phyloP scores from a whole-genome alignment of 2,888 invertebrate genomes.

The Drosophila lacicola region DNA sequence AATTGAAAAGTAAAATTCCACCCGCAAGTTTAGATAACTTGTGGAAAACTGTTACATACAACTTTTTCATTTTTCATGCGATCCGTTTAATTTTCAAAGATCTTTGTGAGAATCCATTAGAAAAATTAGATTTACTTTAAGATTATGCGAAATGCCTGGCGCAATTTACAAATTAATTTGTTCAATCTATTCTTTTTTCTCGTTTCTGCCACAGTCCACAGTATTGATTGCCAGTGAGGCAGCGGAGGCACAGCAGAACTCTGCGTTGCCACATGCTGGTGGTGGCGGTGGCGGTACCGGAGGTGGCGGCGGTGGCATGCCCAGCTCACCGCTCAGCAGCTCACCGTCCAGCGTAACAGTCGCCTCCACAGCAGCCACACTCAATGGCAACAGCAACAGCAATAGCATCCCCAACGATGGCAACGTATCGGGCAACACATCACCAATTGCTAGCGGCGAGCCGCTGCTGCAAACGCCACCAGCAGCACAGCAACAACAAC shows the following conservation, averaged over 20 bases:
- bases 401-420: constrained; percentile 57
- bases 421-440: constrained; percentile 72
- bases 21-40: no score
- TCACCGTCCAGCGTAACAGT: constrained; percentile 76
- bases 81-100: no score
- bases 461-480: constrained; percentile 71
- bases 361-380: constrained; percentile 53
- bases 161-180: constrained; percentile 40
- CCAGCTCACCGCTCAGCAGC: constrained; percentile 69
- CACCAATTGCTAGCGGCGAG: constrained; percentile 73
- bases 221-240: constrained; percentile 87
- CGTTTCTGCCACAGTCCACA: constrained; percentile 77
- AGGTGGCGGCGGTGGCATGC: constrained; percentile 55
- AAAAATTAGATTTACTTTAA: constrained; percentile 14
- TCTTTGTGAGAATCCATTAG: no score
- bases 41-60: no score
- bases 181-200: constrained; percentile 37
- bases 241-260: constrained; percentile 80
- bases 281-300: constrained; percentile 38
- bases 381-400: constrained; percentile 62
- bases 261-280: constrained; percentile 64
- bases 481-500: constrained; percentile 39
- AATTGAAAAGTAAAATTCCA: no score
- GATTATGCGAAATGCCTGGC: constrained; percentile 1
- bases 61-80: no score